A percentile compares a stretch with the other conserved stretches of the same genome.
Conservation (phyloP, 1,140 invertebrate genomes). For the Trichogramma pretiosum region DNA sequence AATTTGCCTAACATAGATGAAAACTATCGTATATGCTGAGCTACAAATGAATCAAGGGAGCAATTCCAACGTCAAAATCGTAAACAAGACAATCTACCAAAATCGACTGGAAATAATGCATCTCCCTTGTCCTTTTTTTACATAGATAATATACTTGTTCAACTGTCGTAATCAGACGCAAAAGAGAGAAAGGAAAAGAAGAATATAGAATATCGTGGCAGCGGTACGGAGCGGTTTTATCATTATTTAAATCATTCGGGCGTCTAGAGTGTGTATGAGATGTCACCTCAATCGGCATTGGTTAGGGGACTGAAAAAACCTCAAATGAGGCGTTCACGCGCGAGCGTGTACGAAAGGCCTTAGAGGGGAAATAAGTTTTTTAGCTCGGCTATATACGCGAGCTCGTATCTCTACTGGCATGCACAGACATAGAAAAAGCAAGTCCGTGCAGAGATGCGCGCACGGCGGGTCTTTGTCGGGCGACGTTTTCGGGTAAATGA, state of each 20-base stretch:
- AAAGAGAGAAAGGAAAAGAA: neutral
- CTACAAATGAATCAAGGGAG: neutral
- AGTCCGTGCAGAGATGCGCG: too few species aligned
- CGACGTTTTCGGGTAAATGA: constrained; percentile 14
- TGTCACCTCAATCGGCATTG: constrained; percentile 15
- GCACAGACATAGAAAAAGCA: too few species aligned
- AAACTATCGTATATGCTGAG: too few species aligned
- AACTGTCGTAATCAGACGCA: neutral
- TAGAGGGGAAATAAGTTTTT: constrained; percentile 11
- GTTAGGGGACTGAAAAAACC: constrained; percentile 10
- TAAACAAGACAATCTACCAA: constrained; percentile 3
- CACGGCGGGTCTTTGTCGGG: constrained; percentile 2
- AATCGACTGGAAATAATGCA: constrained; percentile 18
- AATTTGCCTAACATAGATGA: too few species aligned
- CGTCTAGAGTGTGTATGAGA: neutral
- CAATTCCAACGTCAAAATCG: neutral
- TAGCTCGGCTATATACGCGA: too few species aligned
- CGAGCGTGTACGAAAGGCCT: neutral
- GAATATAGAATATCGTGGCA: neutral
- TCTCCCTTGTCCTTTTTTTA: neutral
- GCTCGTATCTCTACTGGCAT: too few species aligned
- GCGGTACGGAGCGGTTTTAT: constrained; percentile 8
- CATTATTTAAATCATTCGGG: constrained; percentile 20
- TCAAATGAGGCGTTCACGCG: constrained; percentile 18
- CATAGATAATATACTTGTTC: too few species aligned